These are phyloP conservation scores for Atherinomorus stipes DNA, from an alignment of 2,113 vertebrate genomes.

Conservation along the genomic window DNA sequence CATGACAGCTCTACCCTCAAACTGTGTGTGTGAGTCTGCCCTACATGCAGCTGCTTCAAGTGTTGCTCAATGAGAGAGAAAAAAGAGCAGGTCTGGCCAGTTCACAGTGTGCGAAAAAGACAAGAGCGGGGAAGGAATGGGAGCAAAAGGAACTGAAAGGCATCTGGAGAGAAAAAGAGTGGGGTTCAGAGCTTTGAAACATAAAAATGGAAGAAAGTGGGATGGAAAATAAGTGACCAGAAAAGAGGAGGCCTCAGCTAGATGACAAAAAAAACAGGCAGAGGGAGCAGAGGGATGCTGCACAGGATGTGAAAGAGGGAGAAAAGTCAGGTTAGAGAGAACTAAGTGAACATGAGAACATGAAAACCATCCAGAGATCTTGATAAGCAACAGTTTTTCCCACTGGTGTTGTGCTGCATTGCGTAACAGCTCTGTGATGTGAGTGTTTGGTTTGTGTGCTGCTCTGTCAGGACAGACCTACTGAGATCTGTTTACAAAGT, in stretches of 20 bases:
- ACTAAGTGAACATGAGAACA: conserved; percentile 30
- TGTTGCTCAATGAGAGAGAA: conserved; percentile 48
- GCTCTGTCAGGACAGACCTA: conserved; percentile 32
- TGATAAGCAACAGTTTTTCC: conserved; percentile 33
- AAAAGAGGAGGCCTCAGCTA: neutral
- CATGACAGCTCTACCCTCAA: conserved; percentile 18
- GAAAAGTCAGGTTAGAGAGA: conserved; percentile 8
- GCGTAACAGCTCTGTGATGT: conserved; percentile 39
- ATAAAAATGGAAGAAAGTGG: conserved; percentile 16
- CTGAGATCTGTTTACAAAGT: conserved; percentile 48
- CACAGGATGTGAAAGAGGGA: conserved; percentile 15
- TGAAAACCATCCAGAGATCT: conserved; percentile 18
- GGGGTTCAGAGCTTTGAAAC: conserved; percentile 35
- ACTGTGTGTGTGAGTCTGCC: conserved; percentile 10
- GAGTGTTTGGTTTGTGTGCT: conserved; percentile 40
- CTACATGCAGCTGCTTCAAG: conserved; percentile 36
- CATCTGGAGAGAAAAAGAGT: conserved; percentile 26
- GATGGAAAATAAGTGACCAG: neutral
- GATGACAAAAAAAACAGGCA: conserved; percentile 13
- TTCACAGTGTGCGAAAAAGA: conserved; percentile 29
- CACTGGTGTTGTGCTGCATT: conserved; percentile 32
- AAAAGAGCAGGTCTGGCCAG: conserved; percentile 26
- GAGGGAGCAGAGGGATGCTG: conserved; percentile 20
- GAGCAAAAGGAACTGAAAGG: conserved; percentile 37
- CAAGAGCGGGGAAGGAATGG: conserved; percentile 22